These are phyloP conservation scores for Cuculus canorus DNA, from an alignment of 2,797 vertebrate genomes.

Conservation along the genomic window DNA sequence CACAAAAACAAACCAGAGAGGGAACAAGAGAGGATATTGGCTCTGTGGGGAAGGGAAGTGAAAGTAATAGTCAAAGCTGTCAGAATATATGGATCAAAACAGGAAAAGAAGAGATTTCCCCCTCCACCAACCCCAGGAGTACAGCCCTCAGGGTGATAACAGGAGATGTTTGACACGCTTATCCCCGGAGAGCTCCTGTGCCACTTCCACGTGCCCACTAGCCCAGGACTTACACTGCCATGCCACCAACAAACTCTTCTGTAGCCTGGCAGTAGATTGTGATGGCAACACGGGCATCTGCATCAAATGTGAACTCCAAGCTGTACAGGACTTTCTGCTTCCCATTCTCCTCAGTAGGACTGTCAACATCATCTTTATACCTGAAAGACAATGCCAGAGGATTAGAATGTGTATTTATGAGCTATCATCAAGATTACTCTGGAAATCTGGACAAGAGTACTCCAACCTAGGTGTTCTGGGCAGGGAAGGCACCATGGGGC, in stretches of 20 bases:
- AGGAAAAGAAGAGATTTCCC: background rate
- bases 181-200: background rate
- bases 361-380: conserved; percentile 95
- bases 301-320: conserved; percentile 97
- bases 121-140: background rate
- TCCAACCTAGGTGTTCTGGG: background rate
- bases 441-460: background rate
- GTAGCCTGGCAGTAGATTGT: conserved; percentile 96
- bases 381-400: conserved; percentile 65
- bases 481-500: background rate
- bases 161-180: background rate
- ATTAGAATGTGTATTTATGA: background rate
- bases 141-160: background rate
- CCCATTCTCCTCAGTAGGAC: conserved; percentile 85
- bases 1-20: background rate
- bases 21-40: background rate
- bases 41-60: background rate
- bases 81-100: background rate
- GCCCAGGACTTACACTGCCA: conserved; percentile 88
- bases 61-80: background rate
- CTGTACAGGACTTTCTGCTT: conserved; percentile 92
- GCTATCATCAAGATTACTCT: background rate
- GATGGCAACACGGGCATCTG: conserved; percentile 94
- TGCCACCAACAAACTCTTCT: conserved; percentile 94
- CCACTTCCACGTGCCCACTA: background rate